Percentiles rank a stretch among this genome's conserved stretches.
Evolutionary conservation across 2,888 invertebrate genomes (phyloP).

Genomic region (Lycophotia porphyrea): DNA sequence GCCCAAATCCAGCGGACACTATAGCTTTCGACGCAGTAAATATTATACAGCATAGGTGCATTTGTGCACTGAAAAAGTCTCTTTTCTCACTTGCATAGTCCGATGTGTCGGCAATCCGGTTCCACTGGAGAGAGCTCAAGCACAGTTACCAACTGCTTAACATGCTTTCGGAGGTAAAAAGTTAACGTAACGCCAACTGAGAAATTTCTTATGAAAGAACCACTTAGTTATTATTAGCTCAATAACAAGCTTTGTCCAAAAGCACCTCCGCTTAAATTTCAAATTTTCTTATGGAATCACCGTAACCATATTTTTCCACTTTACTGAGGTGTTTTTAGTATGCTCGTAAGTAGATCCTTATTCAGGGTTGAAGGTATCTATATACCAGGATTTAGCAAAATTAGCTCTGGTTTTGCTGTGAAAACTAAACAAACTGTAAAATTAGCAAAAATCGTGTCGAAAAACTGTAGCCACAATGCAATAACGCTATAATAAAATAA

Average conservation of each 20-base stretch:
- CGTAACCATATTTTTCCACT: background rate
- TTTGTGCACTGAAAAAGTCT: background rate
- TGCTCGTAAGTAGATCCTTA: background rate
- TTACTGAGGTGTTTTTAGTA: background rate
- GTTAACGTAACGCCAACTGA: background rate
- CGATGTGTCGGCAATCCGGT: background rate
- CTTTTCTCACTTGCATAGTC: background rate
- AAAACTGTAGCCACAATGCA: background rate
- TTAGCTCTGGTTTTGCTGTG: background rate
- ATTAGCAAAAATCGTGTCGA: background rate
- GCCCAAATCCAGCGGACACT: background rate
- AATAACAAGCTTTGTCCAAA: background rate
- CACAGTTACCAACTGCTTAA: background rate
- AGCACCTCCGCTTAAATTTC: background rate
- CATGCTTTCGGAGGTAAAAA: background rate
- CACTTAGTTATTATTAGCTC: background rate
- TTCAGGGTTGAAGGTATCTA: background rate
- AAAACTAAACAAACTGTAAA: background rate
- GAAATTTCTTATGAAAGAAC: background rate
- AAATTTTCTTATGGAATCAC: background rate
- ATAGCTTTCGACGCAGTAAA: background rate
- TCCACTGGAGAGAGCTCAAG: background rate
- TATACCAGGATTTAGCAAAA: background rate
- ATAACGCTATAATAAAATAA: background rate
- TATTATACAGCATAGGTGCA: background rate